Base-by-base conservation (phyloP, 2,113 vertebrate species). In the Chaenocephalus aceratus region DNA sequence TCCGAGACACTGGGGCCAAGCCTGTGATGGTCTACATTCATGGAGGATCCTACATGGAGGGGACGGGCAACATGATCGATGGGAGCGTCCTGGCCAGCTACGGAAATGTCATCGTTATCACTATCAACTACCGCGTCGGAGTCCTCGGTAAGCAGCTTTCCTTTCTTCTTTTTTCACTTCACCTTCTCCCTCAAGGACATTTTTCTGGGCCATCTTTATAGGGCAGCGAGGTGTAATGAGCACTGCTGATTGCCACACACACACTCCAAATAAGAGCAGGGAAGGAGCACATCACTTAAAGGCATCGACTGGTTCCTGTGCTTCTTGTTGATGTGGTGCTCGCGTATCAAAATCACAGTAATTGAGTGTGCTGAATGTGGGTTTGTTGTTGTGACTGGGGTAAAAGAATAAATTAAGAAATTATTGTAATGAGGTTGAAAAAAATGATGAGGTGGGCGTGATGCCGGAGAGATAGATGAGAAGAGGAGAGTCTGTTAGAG, bases 21-120 rank as follows among this genome's bases (percentile, higher is more conserved):
- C 98, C 98, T 1, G 98, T 99, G 94, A 99, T 99, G 98, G 98
- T 99, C 85, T 99, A 99, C 75, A 99, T 99, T 94, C 98, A 99
- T 0, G 98, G 98, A 18, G 98, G 98, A 56, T 99, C 98, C 0
- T 99, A 99, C 96, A 99, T 99, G 98, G 98, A 99, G 93, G 98
- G 98, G 84, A 99, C 98, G 0, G 98, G 98, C 82, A 99, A 99
- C 96, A 99, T 99, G 98, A 99, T 99, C 65, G 98, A 99, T 61
- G 98, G 97, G 91, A 99, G 97, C n/a, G 92, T 99, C 80, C 95
- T 99, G 91, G 98, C 98, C 94, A 99, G 98, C 96, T 99, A 99
- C 0, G 98, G 98, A 63, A 99, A 99, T 36, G 98, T 99, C 94
- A 99, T 99, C 70, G 97, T 99, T 88, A 99, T 99, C 96, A 99